A percentile compares a stretch with the other conserved stretches of the same genome.
phyloP scores from a whole-genome alignment of 2,113 vertebrate species.

The Delphinus delphis region DNA sequence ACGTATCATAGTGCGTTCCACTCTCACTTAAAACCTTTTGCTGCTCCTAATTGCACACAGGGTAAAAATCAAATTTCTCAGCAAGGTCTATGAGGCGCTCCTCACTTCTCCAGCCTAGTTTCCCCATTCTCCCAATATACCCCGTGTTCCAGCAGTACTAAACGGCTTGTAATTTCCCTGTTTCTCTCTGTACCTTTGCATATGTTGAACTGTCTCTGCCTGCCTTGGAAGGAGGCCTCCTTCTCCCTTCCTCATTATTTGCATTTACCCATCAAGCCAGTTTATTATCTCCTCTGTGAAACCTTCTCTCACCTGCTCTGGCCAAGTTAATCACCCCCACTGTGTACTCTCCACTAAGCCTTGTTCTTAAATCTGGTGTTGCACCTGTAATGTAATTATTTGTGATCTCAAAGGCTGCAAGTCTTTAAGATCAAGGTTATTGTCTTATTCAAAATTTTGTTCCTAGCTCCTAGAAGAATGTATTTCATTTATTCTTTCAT shows the following conservation, averaged over 20 bases:
- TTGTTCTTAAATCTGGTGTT: constrained; percentile 21
- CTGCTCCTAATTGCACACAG: not conserved
- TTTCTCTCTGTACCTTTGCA: not conserved
- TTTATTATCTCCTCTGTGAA: constrained; percentile 25
- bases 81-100: not conserved
- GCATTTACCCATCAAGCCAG: not conserved
- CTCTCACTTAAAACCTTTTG: not conserved
- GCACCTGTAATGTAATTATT: not conserved
- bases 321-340: not conserved
- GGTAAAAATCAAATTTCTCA: not conserved
- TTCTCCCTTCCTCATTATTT: not conserved
- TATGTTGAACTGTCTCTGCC: not conserved
- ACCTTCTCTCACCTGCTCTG: not conserved
- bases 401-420: not conserved
- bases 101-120: not conserved
- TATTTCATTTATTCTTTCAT: constrained; percentile 13
- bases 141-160: not conserved
- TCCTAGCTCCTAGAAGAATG: not conserved
- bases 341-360: not conserved
- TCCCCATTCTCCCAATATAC: not conserved
- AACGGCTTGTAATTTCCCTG: not conserved
- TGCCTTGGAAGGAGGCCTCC: not conserved
- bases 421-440: not conserved
- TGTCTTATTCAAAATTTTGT: constrained; percentile 28
- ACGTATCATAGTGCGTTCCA: not conserved